These are phyloP conservation scores for Calephelis perditalis DNA, from an alignment of 2,888 invertebrate genomes.

Conservation along the genomic window DNA sequence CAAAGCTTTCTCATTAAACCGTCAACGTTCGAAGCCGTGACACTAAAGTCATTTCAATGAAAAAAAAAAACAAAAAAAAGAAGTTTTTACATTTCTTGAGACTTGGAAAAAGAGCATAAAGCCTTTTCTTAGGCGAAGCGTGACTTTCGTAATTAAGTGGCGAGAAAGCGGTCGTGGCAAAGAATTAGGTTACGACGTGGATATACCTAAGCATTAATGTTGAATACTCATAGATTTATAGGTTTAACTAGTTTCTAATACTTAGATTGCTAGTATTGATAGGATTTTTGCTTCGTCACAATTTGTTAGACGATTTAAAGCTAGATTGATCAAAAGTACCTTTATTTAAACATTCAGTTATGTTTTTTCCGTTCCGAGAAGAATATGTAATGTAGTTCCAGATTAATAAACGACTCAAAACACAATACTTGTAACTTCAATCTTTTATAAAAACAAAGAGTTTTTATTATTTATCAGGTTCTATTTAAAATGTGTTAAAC, in stretches of 20 bases:
- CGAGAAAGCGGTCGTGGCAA: constrained; percentile 45
- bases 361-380: no score
- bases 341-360: neutral
- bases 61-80: constrained; percentile 45
- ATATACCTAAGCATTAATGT: constrained; percentile 18
- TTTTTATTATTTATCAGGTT: no score
- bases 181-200: constrained; percentile 21
- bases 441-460: no score
- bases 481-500: no score
- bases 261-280: no score
- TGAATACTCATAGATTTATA: neutral
- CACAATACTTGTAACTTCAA: no score
- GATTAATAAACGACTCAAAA: no score
- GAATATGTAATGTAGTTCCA: no score
- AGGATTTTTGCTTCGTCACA: no score
- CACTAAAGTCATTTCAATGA: constrained; percentile 69
- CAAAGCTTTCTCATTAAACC: constrained; percentile 76
- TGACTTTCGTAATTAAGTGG: constrained; percentile 74
- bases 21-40: constrained; percentile 66
- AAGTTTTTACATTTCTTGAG: constrained; percentile 67
- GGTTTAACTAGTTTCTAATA: neutral
- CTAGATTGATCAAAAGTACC: neutral
- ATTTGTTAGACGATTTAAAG: no score
- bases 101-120: constrained; percentile 71
- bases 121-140: constrained; percentile 72